A percentile compares a stretch with the other conserved stretches of the same genome.
These are phyloP conservation scores for Phorcus lineatus DNA, from an alignment of 2,888 invertebrate species.

Conservation along the genomic window DNA sequence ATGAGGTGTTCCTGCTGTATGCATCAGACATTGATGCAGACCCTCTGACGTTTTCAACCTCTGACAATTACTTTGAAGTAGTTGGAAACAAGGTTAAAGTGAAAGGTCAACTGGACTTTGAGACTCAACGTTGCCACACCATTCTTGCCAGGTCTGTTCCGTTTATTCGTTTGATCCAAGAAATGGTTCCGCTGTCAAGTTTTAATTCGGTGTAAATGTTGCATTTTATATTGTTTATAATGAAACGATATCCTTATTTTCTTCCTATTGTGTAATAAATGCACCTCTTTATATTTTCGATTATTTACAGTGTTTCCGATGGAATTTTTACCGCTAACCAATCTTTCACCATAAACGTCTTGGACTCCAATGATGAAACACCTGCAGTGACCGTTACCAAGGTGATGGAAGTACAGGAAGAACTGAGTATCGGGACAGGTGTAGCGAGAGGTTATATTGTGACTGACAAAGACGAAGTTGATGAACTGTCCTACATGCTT, in stretches of 20 bases:
- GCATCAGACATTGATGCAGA: neutral
- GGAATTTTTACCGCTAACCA: neutral
- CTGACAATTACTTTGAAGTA: neutral
- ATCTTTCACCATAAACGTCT: neutral
- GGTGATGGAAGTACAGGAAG: neutral
- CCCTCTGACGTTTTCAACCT: neutral
- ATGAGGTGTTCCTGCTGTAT: neutral
- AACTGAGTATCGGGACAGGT: neutral
- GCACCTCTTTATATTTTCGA: too few species aligned
- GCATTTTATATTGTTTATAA: too few species aligned
- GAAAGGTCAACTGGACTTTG: neutral
- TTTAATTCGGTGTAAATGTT: too few species aligned
- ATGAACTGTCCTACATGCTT: neutral
- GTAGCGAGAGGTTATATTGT: neutral
- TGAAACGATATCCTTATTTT: too few species aligned
- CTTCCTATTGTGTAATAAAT: too few species aligned
- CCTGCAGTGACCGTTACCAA: neutral
- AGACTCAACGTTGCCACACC: neutral
- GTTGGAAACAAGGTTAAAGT: neutral
- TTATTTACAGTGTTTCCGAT: neutral
- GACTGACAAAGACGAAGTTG: neutral
- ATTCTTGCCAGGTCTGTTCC: neutral
- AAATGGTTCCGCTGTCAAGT: too few species aligned
- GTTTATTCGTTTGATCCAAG: too few species aligned
- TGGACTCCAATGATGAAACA: constrained; percentile 4